A percentile compares a stretch with the other conserved stretches of the same genome.
Conservation (phyloP, 2,113 vertebrate genomes). For the Dromaius novaehollandiae region DNA sequence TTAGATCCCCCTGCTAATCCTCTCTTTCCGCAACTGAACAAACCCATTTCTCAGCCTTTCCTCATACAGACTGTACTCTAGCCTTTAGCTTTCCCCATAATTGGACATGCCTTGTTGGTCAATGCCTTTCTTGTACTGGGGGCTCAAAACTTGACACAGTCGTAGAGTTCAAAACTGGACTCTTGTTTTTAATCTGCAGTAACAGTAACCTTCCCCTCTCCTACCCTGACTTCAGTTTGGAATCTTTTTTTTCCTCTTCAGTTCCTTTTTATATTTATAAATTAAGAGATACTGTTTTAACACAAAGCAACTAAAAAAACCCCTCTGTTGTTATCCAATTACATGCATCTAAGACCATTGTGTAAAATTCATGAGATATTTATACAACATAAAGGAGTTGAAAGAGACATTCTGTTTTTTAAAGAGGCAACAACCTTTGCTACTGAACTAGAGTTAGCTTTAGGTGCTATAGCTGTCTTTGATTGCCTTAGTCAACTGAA, state of each 20-base stretch:
- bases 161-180: too few relatives aligned
- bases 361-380: not conserved
- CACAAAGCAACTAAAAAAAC: not conserved
- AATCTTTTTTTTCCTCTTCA: not conserved
- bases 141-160: not conserved
- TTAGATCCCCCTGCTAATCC: not conserved
- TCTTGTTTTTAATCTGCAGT: not conserved
- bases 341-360: not conserved
- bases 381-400: not conserved
- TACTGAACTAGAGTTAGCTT: not conserved
- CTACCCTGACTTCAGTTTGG: not conserved
- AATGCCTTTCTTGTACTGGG: fast-evolving
- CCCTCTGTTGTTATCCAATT: not conserved
- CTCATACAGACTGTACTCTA: fast-evolving
- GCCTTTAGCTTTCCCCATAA: not conserved
- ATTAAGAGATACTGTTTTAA: not conserved
- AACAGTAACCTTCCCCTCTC: not conserved
- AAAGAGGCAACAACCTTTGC: not conserved
- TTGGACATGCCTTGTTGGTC: not conserved
- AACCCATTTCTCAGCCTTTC: not conserved
- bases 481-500: not conserved
- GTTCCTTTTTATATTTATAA: not conserved
- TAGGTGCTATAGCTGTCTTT: not conserved
- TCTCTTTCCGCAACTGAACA: not conserved
- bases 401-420: not conserved